Conservation (phyloP, 2,797 vertebrate genomes). For the Periparus ater region DNA sequence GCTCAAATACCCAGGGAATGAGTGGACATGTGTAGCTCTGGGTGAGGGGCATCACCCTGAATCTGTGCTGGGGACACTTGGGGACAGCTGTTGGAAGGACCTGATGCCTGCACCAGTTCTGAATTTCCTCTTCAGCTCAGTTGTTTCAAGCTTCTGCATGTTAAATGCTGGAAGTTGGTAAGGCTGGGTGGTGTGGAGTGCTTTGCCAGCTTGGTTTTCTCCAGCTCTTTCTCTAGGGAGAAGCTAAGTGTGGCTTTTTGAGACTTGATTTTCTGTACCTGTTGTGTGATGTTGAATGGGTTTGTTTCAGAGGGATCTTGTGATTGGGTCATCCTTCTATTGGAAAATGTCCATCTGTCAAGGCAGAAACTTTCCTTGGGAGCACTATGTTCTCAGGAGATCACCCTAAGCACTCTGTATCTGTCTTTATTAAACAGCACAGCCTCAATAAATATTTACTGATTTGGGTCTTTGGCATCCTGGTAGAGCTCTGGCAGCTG, state of each 20-base stretch:
- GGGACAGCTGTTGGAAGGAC: not conserved
- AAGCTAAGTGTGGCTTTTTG: not conserved
- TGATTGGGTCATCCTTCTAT: not conserved
- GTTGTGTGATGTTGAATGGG: not conserved
- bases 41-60: not conserved
- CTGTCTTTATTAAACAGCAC: not conserved
- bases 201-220: not conserved
- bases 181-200: not conserved
- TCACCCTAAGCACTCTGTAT: not conserved
- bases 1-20: rapidly evolving
- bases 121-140: not conserved
- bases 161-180: not conserved
- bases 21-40: not conserved
- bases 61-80: not conserved
- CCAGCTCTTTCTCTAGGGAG: not conserved
- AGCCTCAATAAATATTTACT: not conserved
- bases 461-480: not conserved
- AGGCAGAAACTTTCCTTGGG: not conserved
- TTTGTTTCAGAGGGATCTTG: not conserved
- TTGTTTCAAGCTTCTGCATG: not conserved
- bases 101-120: not conserved
- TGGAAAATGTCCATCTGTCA: not conserved
- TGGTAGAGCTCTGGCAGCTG: not conserved
- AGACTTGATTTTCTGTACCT: not conserved
- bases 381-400: not conserved